phyloP scores from a whole-genome alignment of 2,113 vertebrate species.

The Cariama cristata region DNA sequence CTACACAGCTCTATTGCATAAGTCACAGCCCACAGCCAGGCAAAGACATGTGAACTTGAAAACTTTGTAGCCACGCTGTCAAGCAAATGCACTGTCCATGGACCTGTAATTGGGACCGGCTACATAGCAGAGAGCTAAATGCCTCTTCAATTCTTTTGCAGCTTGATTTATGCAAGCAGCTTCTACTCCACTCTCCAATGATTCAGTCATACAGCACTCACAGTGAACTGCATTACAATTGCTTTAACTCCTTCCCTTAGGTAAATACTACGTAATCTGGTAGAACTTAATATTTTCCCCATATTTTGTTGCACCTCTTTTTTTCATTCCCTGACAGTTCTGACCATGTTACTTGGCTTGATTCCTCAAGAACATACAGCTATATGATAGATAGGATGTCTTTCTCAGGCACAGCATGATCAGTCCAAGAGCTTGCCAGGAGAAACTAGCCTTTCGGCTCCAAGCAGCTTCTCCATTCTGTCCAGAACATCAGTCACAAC shows the following conservation, averaged over 20 bases:
- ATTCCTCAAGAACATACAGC: neutral
- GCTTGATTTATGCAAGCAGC: neutral
- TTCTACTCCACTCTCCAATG: neutral
- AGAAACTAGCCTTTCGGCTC: neutral
- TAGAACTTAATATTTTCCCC: neutral
- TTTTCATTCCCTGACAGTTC: neutral
- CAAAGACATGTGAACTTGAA: neutral
- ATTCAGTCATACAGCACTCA: neutral
- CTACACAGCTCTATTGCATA: neutral
- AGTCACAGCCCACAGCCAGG: neutral
- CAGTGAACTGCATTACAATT: neutral
- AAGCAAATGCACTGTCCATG: neutral
- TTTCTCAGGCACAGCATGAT: neutral
- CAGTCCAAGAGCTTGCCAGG: neutral
- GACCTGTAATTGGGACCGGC: neutral
- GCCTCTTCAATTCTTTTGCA: neutral
- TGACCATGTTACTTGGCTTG: neutral
- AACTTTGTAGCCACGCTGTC: neutral
- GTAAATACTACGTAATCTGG: neutral
- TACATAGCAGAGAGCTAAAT: neutral
- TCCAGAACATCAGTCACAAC: neutral
- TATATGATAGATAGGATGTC: neutral
- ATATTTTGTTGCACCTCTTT: neutral
- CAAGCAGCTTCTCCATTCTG: neutral
- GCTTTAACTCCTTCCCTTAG: neutral